Evolutionary conservation across 2,113 vertebrate genomes (phyloP), one percentile per base, ranked within the genome.

Genomic region (Phyllopteryx taeniolatus): DNA sequence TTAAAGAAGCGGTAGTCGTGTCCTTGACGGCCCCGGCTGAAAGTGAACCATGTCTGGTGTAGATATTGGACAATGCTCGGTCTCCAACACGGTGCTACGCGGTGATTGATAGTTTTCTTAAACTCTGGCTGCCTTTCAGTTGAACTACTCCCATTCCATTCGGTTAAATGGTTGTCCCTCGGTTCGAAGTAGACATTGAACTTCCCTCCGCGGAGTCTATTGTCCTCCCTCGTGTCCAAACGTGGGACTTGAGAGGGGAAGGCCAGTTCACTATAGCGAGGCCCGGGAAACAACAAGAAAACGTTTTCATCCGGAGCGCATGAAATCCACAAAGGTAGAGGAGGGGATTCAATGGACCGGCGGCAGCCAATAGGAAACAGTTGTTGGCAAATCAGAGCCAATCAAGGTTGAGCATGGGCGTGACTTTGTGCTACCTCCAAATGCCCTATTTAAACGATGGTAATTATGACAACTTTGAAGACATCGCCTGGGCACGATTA

Each of bases 241-340:
- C 12, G 68, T 67, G 53, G 42, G 17, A 64, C 77, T 39, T 0
- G 46, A 13, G 65, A 42, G n/a, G 14, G 65, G 59, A 17, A 9
- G 54, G 46, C 9, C 12, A 27, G 13, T 19, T 66, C n/a, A 66
- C 64, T 4, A 8, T 13, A 4, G 68, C 33, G 27, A 13, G 57
- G 31, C 74, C 78, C 73, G 80, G 81, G 82, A 84, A 85, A 85
- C 85, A 87, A 88, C 88, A 84, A 75, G 33, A 73, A 53, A 68
- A 56, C 83, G 79, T 69, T 90, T 91, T 90, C 90, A 89, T 88
- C 87, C 13, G 76, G 88, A 87, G 91, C 89, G 86, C 91, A 90
- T 77, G 84, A 86, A 89, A 89, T 73, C 88, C 89, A 93, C 90
- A 93, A 92, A 93, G 91, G 88, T 89, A 90, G 89, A 91, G 93